Base-by-base conservation (phyloP, 2,797 vertebrate species). In the Sebastes taczanowskii region DNA sequence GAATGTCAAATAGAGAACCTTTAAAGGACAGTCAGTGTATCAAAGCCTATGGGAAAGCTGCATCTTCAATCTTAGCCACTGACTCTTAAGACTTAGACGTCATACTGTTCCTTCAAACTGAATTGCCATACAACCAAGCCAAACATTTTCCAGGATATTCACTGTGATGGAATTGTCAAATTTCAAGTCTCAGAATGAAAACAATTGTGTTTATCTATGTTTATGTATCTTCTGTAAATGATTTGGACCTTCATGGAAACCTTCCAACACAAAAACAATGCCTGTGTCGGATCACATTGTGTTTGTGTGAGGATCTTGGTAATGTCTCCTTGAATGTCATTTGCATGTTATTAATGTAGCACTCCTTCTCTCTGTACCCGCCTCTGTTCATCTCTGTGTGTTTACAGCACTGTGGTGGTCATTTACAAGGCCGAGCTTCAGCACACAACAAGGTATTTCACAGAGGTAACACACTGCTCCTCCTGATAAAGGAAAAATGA, bases 331-430 rank as follows among this genome's bases (percentile, higher is more conserved):
- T 74, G 42, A 75, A 74, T 73, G 23, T 38, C 42, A 68, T 87
- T 86, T 85, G 42, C 69, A 80, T 85, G 58, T 72, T 34, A 78
- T 86, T 80, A 71, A 38, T 62, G 69, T 53, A 56, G 18, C 16
- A 25, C 11, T 18, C 7, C 11, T 73, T 11, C 38, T 13, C 76
- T 53, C 14, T 5, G 49, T 35, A 7, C 6, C 27, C 7, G 14
- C 13, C 14, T 55, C 22, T 64, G 35, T 29, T 71, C 9, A 68
- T 49, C 27, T 53, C 25, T 3, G 42, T 5, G 16, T 55, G 34
- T 18, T 49, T 53, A n/a, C 29, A 64, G 49, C 30, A 61, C 38
- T 56, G 20, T 25, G 23, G 9, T 61, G 78, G 61, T 82, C 77
- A 78, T 81, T 70, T 72, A 30, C 22, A 23, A 81, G 71, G 58